These are phyloP conservation scores for Aphelenchoides avenae DNA, from an alignment of 1,140 invertebrate genomes.

Conservation along the genomic window DNA sequence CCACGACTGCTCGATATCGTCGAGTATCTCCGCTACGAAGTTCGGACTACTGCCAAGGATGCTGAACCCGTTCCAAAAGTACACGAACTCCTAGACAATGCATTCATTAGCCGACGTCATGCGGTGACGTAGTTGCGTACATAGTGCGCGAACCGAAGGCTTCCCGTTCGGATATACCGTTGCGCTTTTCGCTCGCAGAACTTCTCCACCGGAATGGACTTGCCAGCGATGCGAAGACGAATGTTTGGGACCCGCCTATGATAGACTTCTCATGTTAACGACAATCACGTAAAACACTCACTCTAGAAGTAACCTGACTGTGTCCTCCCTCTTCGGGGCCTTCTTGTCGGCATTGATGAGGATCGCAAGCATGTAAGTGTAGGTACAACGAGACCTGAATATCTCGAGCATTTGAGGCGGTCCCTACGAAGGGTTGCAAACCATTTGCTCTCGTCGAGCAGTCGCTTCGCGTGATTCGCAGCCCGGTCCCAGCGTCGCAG, in stretches of 20 bases:
- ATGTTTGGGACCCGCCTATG: constrained; percentile 72
- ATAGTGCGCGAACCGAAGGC: constrained; percentile 72
- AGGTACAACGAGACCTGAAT: constrained; percentile 28
- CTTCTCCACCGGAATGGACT: constrained; percentile 92
- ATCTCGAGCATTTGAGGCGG: constrained; percentile 4
- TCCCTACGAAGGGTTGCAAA: constrained; percentile 3
- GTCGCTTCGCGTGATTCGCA: constrained; percentile 37
- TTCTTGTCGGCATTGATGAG: constrained; percentile 51
- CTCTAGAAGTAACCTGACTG: constrained; percentile 40
- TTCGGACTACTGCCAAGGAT: constrained; percentile 72
- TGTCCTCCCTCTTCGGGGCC: constrained; percentile 41
- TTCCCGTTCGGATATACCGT: constrained; percentile 72
- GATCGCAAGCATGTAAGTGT: constrained; percentile 51
- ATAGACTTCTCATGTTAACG: constrained; percentile 34
- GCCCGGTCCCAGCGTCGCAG: constrained; percentile 66
- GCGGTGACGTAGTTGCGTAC: no score
- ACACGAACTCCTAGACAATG: constrained; percentile 72
- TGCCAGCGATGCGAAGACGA: constrained; percentile 86
- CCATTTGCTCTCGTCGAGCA: constrained; percentile 31
- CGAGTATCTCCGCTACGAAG: constrained; percentile 64
- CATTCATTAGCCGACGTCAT: no score
- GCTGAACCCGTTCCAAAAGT: constrained; percentile 87
- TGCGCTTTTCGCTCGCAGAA: constrained; percentile 80
- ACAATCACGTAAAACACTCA: no score
- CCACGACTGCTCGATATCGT: constrained; percentile 64